These are phyloP conservation scores for Crotalus viridis DNA, from an alignment of 2,113 vertebrate species.

Conservation along the genomic window DNA sequence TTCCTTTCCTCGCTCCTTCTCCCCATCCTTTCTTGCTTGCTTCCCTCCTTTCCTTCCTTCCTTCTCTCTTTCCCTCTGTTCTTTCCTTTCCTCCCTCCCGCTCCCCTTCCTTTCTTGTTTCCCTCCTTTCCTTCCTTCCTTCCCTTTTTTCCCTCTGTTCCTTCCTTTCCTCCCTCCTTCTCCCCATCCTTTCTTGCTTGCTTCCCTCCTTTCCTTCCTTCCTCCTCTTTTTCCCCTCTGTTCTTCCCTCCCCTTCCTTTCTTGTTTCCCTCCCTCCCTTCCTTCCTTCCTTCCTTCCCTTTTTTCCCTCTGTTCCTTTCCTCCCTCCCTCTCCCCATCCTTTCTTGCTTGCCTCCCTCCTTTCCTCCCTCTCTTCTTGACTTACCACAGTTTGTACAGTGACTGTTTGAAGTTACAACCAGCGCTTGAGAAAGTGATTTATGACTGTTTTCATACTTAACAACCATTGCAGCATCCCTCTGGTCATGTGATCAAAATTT, in stretches of 20 bases:
- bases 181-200: no score
- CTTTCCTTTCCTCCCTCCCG: neutral
- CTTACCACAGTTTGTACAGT: neutral
- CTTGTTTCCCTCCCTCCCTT: neutral
- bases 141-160: no score
- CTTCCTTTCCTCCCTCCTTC: neutral
- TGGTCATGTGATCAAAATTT: neutral
- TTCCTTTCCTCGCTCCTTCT: neutral
- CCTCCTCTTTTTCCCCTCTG: no score
- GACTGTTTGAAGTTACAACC: neutral
- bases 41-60: neutral
- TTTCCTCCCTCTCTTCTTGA: neutral
- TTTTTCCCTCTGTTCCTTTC: neutral
- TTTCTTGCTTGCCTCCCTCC: no score
- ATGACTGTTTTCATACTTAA: neutral
- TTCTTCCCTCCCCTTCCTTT: neutral
- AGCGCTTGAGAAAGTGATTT: neutral
- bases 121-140: rapidly evolving
- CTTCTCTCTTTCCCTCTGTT: neutral
- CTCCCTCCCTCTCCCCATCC: no score
- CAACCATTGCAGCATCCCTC: neutral
- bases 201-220: neutral
- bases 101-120: rapidly evolving
- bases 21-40: no score
- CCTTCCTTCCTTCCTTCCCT: neutral